These are phyloP conservation scores for Chaetoderma sp. DNA, from an alignment of 2,888 invertebrate genomes.

Conservation along the genomic window DNA sequence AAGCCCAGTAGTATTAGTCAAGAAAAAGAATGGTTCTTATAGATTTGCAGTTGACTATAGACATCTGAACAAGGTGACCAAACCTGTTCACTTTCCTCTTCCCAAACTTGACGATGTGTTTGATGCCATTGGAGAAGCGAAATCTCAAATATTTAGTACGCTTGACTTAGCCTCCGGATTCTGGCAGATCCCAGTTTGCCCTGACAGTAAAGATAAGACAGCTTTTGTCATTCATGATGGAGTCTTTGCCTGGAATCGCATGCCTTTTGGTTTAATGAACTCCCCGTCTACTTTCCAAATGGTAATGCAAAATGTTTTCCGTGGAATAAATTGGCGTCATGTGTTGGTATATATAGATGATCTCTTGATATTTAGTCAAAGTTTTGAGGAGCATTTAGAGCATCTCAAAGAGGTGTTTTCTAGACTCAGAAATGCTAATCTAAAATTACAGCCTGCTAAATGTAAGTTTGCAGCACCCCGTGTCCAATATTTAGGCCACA, in stretches of 20 bases:
- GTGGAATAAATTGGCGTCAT: conserved; percentile 32
- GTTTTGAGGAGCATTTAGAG: not conserved
- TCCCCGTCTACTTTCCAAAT: conserved; percentile 36
- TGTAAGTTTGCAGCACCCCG: conserved; percentile 5
- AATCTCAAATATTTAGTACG: conserved; percentile 32
- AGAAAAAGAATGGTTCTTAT: conserved; percentile 28
- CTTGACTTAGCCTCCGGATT: conserved; percentile 33
- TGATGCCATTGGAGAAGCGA: conserved; percentile 34
- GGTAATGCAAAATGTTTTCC: conserved; percentile 33
- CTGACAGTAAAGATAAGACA: conserved; percentile 33
- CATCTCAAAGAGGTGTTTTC: too few species aligned
- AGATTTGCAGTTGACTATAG: conserved; percentile 35
- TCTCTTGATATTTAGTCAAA: conserved; percentile 26
- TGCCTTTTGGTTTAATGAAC: conserved; percentile 40
- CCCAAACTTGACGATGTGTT: conserved; percentile 34
- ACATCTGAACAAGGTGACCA: conserved; percentile 29
- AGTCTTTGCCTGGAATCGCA: conserved; percentile 25
- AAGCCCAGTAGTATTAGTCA: conserved; percentile 33
- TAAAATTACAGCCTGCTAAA: conserved; percentile 1
- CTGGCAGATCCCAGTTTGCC: conserved; percentile 31
- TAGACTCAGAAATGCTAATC: conserved; percentile 6
- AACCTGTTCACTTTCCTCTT: conserved; percentile 32
- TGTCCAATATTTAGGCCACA: conserved; percentile 6
- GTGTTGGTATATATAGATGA: conserved; percentile 37
- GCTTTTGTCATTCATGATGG: conserved; percentile 37